phyloP scores from a whole-genome alignment of 2,888 invertebrate genomes.

The Sturmia bella region DNA sequence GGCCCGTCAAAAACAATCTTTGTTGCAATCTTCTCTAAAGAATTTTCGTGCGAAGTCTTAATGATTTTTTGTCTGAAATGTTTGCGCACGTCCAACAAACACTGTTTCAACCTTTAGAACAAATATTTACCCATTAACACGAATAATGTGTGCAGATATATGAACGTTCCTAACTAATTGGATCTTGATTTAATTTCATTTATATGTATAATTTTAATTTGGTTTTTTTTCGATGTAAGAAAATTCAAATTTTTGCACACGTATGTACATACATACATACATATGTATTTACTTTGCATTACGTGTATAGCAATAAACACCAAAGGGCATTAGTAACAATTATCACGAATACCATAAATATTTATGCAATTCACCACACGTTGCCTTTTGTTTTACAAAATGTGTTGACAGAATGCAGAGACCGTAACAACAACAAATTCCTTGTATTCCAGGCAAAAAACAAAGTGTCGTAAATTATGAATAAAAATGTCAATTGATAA shows the following conservation, averaged over 20 bases:
- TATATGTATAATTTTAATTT: too few species aligned
- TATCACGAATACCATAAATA: background rate
- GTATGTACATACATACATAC: background rate
- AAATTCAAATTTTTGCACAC: background rate
- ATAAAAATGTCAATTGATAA: constrained; percentile 45
- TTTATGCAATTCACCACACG: background rate
- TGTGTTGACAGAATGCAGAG: background rate
- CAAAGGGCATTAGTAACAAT: background rate
- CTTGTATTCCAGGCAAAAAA: background rate
- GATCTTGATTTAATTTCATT: too few species aligned
- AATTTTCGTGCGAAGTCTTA: too few species aligned
- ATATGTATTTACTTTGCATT: background rate
- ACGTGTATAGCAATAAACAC: background rate
- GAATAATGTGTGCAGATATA: too few species aligned
- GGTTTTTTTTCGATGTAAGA: too few species aligned
- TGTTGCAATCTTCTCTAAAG: too few species aligned
- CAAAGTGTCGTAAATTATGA: constrained; percentile 52
- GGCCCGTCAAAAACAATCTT: too few species aligned
- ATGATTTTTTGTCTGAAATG: too few species aligned
- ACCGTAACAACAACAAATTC: background rate
- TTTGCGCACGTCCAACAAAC: too few species aligned
- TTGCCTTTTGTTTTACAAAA: constrained; percentile 10
- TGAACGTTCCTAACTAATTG: too few species aligned
- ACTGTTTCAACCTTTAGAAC: too few species aligned
- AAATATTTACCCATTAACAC: too few species aligned